Evolutionary conservation across 2,888 invertebrate genomes (phyloP).

Genomic region (Drosophila koepferae): DNA sequence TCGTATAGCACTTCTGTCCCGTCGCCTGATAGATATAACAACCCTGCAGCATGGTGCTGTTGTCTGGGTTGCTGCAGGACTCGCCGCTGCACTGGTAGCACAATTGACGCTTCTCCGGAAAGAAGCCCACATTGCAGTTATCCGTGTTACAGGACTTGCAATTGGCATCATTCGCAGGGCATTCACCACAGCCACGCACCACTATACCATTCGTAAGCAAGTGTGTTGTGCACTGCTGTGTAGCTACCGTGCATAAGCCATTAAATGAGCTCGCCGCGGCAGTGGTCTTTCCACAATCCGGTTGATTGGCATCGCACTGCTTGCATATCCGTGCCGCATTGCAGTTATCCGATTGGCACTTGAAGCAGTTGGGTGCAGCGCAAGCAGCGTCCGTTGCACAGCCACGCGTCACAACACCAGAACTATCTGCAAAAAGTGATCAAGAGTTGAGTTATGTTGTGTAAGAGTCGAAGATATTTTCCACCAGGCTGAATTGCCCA

Average conservation of each 20-base stretch:
- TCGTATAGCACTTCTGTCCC: slow-evolving; percentile 44
- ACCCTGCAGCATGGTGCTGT: background rate
- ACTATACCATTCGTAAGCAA: slow-evolving; percentile 31
- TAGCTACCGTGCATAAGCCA: slow-evolving; percentile 49
- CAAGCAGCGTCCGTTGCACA: slow-evolving; percentile 40
- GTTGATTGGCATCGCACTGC: slow-evolving; percentile 50
- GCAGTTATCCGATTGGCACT: slow-evolving; percentile 43
- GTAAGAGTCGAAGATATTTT: background rate
- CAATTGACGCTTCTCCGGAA: slow-evolving; percentile 22
- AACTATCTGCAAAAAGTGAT: slow-evolving; percentile 18
- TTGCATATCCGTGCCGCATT: slow-evolving; percentile 68
- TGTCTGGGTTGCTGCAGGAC: slow-evolving; percentile 19
- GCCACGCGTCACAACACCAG: slow-evolving; percentile 58
- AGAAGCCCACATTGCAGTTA: slow-evolving; percentile 41
- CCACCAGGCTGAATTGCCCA: background rate
- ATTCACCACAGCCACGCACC: slow-evolving; percentile 33
- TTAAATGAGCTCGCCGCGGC: slow-evolving; percentile 18
- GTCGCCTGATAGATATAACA: slow-evolving; percentile 8
- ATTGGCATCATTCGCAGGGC: slow-evolving; percentile 3
- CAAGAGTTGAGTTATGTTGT: background rate
- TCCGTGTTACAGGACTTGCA: slow-evolving; percentile 27
- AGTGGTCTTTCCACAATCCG: slow-evolving; percentile 59
- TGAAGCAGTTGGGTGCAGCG: slow-evolving; percentile 4
- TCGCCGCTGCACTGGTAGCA: slow-evolving; percentile 45
- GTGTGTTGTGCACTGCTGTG: slow-evolving; percentile 50